Evolutionary conservation across 92 coral and sea anemone genomes (phyloP).

Genomic region (Umimayanthus chanpuru): DNA sequence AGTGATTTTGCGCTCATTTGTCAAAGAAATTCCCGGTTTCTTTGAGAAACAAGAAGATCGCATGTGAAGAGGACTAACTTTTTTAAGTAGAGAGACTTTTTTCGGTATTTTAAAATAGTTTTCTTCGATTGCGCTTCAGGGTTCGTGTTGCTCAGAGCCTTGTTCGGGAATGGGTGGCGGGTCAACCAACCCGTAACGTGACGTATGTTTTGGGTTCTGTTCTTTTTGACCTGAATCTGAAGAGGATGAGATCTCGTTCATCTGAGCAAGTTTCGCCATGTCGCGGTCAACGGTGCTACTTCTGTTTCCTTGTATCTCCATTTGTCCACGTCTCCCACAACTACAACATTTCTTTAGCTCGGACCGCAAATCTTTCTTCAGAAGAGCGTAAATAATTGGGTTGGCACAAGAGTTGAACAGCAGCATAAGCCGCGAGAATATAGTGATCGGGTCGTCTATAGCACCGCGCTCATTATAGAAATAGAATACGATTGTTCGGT

Average conservation of each 20-base stretch:
- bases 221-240: slow-evolving; percentile 25
- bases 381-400: slow-evolving; percentile 76
- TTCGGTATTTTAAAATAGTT: no score
- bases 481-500: slow-evolving; percentile 62
- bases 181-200: neutral
- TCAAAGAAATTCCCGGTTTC: no score
- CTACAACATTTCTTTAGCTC: slow-evolving; percentile 59
- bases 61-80: no score
- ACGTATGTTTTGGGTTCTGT: neutral
- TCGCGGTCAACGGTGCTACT: neutral
- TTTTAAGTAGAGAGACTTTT: no score
- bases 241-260: slow-evolving; percentile 36
- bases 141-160: neutral
- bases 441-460: slow-evolving; percentile 61
- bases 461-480: slow-evolving; percentile 58
- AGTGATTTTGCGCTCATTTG: no score
- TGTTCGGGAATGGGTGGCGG: neutral
- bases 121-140: no score
- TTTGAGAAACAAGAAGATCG: no score
- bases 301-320: neutral
- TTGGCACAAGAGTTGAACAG: slow-evolving; percentile 77
- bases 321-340: neutral
- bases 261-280: neutral
- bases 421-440: slow-evolving; percentile 69
- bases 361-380: slow-evolving; percentile 78